phyloP scores from a whole-genome alignment of 2,113 vertebrate species.

The Thryonomys swinderianus region DNA sequence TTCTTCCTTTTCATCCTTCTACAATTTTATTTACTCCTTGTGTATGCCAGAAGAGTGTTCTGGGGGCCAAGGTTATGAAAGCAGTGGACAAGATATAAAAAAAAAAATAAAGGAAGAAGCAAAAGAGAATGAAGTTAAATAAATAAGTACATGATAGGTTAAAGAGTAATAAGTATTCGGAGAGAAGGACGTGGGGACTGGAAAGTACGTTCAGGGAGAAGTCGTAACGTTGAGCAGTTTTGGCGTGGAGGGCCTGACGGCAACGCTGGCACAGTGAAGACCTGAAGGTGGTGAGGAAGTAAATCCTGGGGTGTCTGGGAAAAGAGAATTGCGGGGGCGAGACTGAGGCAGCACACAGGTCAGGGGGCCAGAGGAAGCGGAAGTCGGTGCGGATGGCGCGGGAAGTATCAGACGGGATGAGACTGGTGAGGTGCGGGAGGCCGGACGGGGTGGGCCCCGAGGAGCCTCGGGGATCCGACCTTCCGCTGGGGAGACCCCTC shows the following conservation, averaged over 20 bases:
- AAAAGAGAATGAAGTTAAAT: background rate
- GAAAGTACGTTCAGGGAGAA: background rate
- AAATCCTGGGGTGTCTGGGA: background rate
- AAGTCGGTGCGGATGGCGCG: background rate
- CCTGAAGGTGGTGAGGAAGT: background rate
- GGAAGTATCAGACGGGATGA: no score
- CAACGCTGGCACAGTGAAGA: background rate
- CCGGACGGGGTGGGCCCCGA: background rate
- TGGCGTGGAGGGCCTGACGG: background rate
- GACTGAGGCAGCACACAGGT: background rate
- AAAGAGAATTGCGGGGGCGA: background rate
- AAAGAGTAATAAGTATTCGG: background rate
- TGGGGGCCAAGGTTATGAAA: background rate
- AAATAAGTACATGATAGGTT: background rate
- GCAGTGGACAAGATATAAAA: background rate
- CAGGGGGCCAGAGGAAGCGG: background rate
- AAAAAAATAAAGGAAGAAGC: background rate
- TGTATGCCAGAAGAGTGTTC: background rate
- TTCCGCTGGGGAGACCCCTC: no score
- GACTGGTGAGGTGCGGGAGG: background rate
- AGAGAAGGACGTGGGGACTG: background rate
- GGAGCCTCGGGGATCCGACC: background rate
- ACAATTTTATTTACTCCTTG: background rate
- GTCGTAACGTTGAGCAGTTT: background rate
- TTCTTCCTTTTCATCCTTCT: background rate